Base-by-base conservation (phyloP, 2,113 vertebrate species). In the Grantiella picta region DNA sequence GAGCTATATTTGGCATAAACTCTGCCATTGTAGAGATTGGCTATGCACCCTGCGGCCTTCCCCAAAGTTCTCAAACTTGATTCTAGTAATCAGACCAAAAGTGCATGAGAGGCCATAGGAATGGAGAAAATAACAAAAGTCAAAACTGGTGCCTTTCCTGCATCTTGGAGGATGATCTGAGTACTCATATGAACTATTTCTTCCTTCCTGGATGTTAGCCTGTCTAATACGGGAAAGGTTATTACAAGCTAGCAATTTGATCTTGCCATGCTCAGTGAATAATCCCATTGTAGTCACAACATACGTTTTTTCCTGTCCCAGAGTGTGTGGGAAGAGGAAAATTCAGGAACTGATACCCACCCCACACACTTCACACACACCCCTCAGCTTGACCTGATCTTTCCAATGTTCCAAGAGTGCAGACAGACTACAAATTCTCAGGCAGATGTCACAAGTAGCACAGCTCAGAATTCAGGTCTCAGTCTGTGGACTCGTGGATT, bases 181-280 rank as follows among this genome's bases (percentile, higher is more conserved):
- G 66, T 54, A 59, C 29, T 91, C 56, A 35, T 36, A 75, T n/a
- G 38, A 90, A 16, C 33, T 73, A 49, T 82, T 95, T 54, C 63
- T 96, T 93, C 63, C 66, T 84, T 86, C 50, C 33, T 72, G 59
- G 12, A 27, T 47, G 56, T 66, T 88, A 89, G 45, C 54, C 29
- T 52, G 52, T 42, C 33, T 85, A 82, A 84, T 63, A 64, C 12
- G 35, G 79, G 45, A 92, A 83, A 87, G 16, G 15, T 60, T 90
- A 42, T 88, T 96, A 65, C 82, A 94, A 95, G 96, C 53, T 21
- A 91, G 60, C 29, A 83, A 36, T 66, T 83, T 90, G 63, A 96
- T 84, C 61, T 53, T 78, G 45, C 10, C 53, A 19, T 1, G 2
- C n/a, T 60, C 40, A 77, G 54, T 83, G 54, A 88, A 77, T 83